A percentile compares a stretch with the other conserved stretches of the same genome.
Conservation (phyloP, 2,797 vertebrate species). For the Hirundo rustica region DNA sequence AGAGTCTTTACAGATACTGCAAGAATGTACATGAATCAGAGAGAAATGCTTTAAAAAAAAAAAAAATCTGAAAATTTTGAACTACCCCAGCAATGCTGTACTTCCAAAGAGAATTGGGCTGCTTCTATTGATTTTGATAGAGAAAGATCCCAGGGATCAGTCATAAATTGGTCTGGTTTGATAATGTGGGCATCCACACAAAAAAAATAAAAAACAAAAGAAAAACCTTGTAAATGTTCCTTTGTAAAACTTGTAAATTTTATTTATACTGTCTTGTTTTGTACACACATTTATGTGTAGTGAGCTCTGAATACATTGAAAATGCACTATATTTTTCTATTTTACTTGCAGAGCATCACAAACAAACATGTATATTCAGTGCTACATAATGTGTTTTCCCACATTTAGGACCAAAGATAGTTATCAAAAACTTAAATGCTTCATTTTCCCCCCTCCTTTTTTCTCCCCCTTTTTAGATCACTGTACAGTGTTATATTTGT, state of each 20-base stretch:
- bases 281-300: conserved; percentile 94
- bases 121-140: conserved; percentile 82
- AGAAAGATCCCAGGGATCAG: conserved; percentile 84
- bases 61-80: conserved; percentile 77
- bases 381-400: conserved; percentile 92
- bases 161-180: conserved; percentile 80
- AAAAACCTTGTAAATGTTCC: conserved; percentile 90
- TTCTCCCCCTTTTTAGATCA: conserved; percentile 80
- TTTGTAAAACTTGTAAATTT: conserved; percentile 99
- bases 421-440: conserved; percentile 85
- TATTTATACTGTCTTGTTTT: conserved; percentile 98
- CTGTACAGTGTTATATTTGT: conserved; percentile 93
- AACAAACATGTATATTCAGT: conserved; percentile 92
- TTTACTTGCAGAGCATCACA: conserved; percentile 92
- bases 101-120: conserved; percentile 97
- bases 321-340: conserved; percentile 99
- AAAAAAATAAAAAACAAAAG: conserved; percentile 67
- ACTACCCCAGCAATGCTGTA: conserved; percentile 81
- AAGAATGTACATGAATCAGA: conserved; percentile 76
- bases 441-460: conserved; percentile 56
- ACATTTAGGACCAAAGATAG: conserved; percentile 99
- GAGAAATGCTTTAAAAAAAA: conserved; percentile 77
- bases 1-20: conserved; percentile 72
- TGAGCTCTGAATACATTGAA: conserved; percentile 98
- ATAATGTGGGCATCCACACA: conserved; percentile 83